Percentiles rank a stretch among this genome's conserved stretches.
Conservation (phyloP, 2,113 vertebrate genomes). For the Dasyprocta punctata region DNA sequence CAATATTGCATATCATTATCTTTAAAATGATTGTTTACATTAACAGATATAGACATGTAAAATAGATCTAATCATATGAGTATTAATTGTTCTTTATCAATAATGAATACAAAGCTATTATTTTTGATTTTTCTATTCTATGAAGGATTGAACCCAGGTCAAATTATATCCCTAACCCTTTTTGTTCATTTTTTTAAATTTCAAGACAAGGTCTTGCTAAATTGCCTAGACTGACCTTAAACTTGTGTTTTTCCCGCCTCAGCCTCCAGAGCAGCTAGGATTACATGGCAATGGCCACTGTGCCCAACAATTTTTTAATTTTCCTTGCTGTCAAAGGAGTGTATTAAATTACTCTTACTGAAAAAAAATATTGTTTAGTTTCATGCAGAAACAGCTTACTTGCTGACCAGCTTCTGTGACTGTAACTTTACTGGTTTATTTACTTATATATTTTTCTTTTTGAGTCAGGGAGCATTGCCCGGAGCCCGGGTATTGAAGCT, state of each 20-base stretch:
- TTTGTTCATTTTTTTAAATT: background rate
- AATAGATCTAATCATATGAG: no score
- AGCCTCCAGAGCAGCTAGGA: background rate
- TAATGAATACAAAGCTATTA: no score
- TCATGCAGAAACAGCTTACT: background rate
- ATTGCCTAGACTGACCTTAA: background rate
- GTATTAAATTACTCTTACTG: background rate
- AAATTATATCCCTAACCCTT: background rate
- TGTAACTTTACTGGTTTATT: background rate
- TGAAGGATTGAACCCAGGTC: background rate
- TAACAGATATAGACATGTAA: no score
- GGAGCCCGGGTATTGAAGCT: background rate
- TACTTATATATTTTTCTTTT: background rate
- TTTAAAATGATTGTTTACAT: no score
- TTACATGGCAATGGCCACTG: background rate
- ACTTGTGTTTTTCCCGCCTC: background rate
- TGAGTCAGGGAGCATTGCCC: background rate
- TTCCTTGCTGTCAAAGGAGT: background rate
- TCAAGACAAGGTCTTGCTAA: background rate
- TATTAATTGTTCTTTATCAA: no score
- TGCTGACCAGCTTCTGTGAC: no score
- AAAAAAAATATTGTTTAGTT: accelerated
- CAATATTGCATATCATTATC: no score
- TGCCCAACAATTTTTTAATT: background rate
- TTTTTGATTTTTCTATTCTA: no score